Percentiles rank a stretch among this genome's conserved stretches.
Evolutionary conservation across 2,113 vertebrate genomes (phyloP).

Genomic region (Podarcis cretensis): DNA sequence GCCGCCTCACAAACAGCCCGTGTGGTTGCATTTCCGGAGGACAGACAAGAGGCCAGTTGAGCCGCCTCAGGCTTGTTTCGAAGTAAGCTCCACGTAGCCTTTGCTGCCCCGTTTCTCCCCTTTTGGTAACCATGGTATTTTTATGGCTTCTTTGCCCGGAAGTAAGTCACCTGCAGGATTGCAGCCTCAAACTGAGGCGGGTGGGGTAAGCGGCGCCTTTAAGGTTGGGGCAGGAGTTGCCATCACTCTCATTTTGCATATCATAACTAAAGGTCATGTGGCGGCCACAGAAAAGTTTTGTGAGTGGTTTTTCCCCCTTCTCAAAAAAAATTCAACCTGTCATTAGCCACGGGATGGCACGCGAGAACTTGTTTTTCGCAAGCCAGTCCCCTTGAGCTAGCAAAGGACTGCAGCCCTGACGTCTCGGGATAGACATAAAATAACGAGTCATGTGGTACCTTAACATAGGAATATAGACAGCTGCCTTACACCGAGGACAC

Average conservation of each 20-base stretch:
- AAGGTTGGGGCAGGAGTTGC: neutral
- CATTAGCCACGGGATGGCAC: neutral
- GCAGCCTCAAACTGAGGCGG: neutral
- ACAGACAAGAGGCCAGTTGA: no score
- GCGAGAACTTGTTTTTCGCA: neutral
- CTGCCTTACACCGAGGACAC: no score
- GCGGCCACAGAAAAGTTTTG: neutral
- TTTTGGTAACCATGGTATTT: neutral
- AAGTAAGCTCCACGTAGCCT: no score
- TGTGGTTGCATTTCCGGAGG: neutral
- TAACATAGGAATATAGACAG: no score
- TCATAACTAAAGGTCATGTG: neutral
- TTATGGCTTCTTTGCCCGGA: no score
- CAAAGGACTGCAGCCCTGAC: neutral
- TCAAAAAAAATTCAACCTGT: neutral
- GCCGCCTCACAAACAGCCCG: neutral
- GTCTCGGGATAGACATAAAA: no score
- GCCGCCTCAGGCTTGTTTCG: neutral
- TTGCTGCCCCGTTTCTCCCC: no score
- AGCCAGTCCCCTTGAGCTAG: neutral
- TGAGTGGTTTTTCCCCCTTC: neutral
- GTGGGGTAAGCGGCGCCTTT: neutral
- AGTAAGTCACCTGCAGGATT: no score
- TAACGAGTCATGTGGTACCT: no score
- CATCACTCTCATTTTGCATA: neutral